Conservation (phyloP, 2,797 vertebrate species). For the Pantherophis vulpinus region DNA sequence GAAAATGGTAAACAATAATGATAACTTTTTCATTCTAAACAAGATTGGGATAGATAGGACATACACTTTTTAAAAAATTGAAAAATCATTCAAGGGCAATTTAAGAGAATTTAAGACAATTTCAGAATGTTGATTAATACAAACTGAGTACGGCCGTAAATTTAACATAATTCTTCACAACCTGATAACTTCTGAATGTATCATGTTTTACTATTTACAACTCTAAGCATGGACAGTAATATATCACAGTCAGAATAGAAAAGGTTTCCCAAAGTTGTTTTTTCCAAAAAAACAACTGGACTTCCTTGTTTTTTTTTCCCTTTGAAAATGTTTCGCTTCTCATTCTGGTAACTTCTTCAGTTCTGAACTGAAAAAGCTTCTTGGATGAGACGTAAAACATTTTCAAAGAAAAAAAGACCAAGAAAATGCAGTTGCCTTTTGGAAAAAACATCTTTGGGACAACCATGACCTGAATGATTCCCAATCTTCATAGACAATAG, state of each 20-base stretch:
- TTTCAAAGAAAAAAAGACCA: no score
- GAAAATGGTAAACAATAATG: background rate
- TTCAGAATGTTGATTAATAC: background rate
- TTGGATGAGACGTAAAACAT: no score
- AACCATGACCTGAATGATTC: background rate
- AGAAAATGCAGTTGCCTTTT: background rate
- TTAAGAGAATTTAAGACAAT: background rate
- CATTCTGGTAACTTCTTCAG: no score
- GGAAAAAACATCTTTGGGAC: no score
- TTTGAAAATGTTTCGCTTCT: no score
- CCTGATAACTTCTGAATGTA: background rate
- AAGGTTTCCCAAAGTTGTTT: background rate
- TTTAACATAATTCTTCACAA: background rate
- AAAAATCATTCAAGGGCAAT: background rate
- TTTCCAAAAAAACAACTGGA: background rate
- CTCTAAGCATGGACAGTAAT: background rate
- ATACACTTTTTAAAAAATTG: background rate
- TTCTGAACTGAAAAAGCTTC: no score
- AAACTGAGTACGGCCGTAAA: background rate
- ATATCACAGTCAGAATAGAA: background rate
- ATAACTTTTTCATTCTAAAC: background rate
- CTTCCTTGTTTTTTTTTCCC: no score
- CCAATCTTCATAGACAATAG: background rate
- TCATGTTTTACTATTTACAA: background rate
- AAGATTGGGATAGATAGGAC: background rate